These are phyloP conservation scores for Phthorimaea operculella DNA, from an alignment of 1,140 invertebrate genomes.

Conservation along the genomic window DNA sequence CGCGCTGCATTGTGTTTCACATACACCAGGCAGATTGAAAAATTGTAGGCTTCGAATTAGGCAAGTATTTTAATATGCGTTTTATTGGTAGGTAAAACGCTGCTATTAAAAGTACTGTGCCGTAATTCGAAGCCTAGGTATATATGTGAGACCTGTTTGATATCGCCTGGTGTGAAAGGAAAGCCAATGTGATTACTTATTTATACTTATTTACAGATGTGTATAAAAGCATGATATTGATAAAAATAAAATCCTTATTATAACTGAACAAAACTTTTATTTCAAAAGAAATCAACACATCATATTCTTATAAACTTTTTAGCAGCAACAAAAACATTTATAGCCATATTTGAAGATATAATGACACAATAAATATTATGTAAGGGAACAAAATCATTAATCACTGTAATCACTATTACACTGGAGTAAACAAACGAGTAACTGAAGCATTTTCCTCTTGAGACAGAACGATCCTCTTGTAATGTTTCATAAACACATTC, in stretches of 20 bases:
- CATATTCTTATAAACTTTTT: too few species aligned
- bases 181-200: too few species aligned
- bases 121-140: slow-evolving; percentile 6
- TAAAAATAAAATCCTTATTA: too few species aligned
- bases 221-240: too few species aligned
- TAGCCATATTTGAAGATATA: too few species aligned
- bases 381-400: neutral
- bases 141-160: neutral
- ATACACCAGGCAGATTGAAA: too few species aligned
- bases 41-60: slow-evolving; percentile 3
- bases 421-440: slow-evolving; percentile 3
- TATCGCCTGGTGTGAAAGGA: neutral
- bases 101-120: neutral
- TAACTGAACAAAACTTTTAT: too few species aligned
- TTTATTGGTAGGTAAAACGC: neutral
- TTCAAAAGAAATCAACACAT: too few species aligned
- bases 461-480: neutral
- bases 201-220: too few species aligned
- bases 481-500: neutral
- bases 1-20: too few species aligned
- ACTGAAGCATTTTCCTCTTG: neutral
- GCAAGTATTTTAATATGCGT: slow-evolving; percentile 3
- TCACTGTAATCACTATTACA: neutral
- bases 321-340: too few species aligned
- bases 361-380: neutral